Base-by-base conservation (phyloP, 2,113 vertebrate genomes). In the Vulpes lagopus region DNA sequence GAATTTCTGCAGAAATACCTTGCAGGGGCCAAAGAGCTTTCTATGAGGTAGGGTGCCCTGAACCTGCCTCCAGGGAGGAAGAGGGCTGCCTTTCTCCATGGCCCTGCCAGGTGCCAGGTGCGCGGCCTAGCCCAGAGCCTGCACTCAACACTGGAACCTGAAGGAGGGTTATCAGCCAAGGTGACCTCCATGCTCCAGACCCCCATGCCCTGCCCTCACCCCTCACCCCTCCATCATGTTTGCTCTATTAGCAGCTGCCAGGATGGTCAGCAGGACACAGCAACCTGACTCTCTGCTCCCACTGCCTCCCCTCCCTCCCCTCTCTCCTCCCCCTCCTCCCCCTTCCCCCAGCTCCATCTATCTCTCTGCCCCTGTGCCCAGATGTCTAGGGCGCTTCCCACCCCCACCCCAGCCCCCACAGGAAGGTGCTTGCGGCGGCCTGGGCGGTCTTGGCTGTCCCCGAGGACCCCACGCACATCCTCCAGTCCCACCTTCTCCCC, bases 171-270 rank as follows among this genome's bases (percentile, higher is more conserved):
- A 6, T 35, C 23, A 22, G 15, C 25, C 15, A 11, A 69, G 43
- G 27, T 14, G 2, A 23, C 25, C 62, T 35, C 53, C 1, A 1
- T 9, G 49, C 38, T 9, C 6, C 60, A 2, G 14, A 35, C 49
- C 43, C 32, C 20, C 3, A 8, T 0, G 22, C 69, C 5, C 11
- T 1, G 30, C 19, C 7, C 35, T 12, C 0, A 1, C 60, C 30
- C 62, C n/a, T 35, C 71, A 32, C 23, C 32, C 25, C 30, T 27
- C 30, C 71, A 32, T 19, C 32, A 25, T 20, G 59, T 27, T 43
- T 16, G 23, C 3, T 16, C 38, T 43, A 1, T 35, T 35, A 22
- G 12, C 6, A 1, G 30, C n/a, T 2, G 14, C 27, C 20, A 11
- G 22, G 11, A n/a, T 22, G 86, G 25, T 5, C 51, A 25, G 12